Percentiles rank a stretch among this genome's conserved stretches.
Conservation (phyloP, 1,140 invertebrate genomes). For the Theocolax elegans region DNA sequence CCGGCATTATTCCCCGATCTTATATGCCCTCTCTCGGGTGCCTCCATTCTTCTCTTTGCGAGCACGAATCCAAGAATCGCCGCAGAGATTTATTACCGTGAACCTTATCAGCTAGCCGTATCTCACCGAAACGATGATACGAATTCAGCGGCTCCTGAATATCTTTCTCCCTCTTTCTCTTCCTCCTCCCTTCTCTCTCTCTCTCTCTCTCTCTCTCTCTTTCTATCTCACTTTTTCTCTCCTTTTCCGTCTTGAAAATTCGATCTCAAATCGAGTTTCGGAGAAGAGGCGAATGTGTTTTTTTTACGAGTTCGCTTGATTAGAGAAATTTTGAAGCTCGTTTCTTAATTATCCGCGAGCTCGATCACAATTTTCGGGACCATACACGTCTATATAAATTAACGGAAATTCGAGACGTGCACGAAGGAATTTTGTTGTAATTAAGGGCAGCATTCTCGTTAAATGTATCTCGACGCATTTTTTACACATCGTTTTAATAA, state of each 20-base stretch:
- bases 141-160: not conserved
- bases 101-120: constrained; percentile 11
- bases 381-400: not conserved
- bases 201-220: not conserved
- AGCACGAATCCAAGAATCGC: constrained; percentile 23
- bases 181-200: not conserved
- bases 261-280: constrained; percentile 12
- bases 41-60: not conserved
- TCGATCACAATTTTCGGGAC: not conserved
- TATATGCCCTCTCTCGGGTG: not conserved
- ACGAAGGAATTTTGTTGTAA: constrained; percentile 1
- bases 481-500: too few relatives aligned
- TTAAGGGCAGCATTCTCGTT: not conserved
- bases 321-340: not conserved
- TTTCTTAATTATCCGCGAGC: not conserved
- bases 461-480: too few relatives aligned
- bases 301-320: too few relatives aligned
- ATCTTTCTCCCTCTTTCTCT: not conserved
- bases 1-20: constrained; percentile 13
- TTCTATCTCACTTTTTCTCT: not conserved
- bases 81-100: constrained; percentile 14
- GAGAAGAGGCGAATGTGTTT: too few relatives aligned
- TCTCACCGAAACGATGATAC: constrained; percentile 27
- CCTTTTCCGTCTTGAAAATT: constrained; percentile 6
- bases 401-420: not conserved